phyloP scores from a whole-genome alignment of 2,888 invertebrate species.

The Acleris literana region DNA sequence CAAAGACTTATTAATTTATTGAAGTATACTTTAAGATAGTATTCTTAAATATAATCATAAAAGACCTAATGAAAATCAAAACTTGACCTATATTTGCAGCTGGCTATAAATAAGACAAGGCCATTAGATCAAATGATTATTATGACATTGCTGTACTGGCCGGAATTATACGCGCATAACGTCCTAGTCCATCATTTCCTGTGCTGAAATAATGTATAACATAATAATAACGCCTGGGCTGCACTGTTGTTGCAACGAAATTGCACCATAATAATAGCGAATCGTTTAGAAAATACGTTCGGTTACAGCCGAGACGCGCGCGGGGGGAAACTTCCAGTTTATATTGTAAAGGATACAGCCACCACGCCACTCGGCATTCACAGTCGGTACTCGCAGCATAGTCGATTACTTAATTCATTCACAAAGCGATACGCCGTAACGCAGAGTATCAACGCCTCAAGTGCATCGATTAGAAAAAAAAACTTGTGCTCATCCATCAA shows the following conservation, averaged over 20 bases:
- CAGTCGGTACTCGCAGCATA: slow-evolving; percentile 53
- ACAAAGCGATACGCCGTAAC: slow-evolving; percentile 15
- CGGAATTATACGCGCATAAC: no score
- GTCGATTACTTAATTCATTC: slow-evolving; percentile 36
- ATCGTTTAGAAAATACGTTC: slow-evolving; percentile 38
- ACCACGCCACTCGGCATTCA: slow-evolving; percentile 59
- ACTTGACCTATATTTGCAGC: no score
- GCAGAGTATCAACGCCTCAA: neutral
- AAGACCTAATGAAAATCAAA: no score
- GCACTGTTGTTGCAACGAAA: slow-evolving; percentile 39
- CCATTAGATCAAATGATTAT: no score
- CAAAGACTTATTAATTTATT: no score
- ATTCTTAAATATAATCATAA: no score
- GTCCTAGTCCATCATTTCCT: no score
- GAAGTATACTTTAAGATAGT: no score
- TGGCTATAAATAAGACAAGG: no score
- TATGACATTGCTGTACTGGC: no score
- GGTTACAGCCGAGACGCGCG: slow-evolving; percentile 43
- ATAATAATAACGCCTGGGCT: neutral
- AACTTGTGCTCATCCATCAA: slow-evolving; percentile 16
- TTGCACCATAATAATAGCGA: slow-evolving; percentile 45
- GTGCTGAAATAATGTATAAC: neutral
- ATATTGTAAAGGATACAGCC: slow-evolving; percentile 59
- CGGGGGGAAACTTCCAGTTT: slow-evolving; percentile 63
- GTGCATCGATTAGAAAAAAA: slow-evolving; percentile 21